Evolutionary conservation across 2,888 invertebrate genomes (phyloP).

Genomic region (Lysandra bellargus): DNA sequence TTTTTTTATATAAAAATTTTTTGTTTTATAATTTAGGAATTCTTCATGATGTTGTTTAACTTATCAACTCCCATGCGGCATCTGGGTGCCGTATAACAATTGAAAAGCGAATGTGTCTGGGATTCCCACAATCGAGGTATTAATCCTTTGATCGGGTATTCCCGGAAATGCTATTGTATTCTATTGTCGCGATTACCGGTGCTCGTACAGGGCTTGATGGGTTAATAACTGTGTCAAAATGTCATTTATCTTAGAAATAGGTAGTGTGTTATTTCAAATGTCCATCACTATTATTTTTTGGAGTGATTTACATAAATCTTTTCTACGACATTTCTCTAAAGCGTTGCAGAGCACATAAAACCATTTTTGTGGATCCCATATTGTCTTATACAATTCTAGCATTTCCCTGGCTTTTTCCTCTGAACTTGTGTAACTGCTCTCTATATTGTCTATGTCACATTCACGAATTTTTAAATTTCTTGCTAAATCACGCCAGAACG

Average conservation of each 20-base stretch:
- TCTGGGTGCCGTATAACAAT: too few relatives aligned
- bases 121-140: too few relatives aligned
- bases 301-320: slow-evolving; percentile 58
- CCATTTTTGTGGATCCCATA: slow-evolving; percentile 60
- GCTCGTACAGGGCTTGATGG: too few relatives aligned
- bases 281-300: slow-evolving; percentile 67
- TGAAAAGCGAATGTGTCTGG: too few relatives aligned
- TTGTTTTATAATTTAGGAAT: too few relatives aligned
- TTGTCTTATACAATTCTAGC: slow-evolving; percentile 49
- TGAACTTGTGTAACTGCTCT: slow-evolving; percentile 49
- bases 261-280: slow-evolving; percentile 45
- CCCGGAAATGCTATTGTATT: too few relatives aligned
- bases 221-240: too few relatives aligned
- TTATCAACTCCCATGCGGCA: too few relatives aligned
- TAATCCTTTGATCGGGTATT: too few relatives aligned
- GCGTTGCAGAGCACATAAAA: slow-evolving; percentile 64
- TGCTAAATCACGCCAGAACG: slow-evolving; percentile 63
- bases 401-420: slow-evolving; percentile 55
- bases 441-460: slow-evolving; percentile 62
- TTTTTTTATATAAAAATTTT: neutral
- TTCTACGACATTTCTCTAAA: slow-evolving; percentile 60
- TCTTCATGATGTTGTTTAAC: too few relatives aligned
- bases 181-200: too few relatives aligned
- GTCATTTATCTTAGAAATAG: neutral
- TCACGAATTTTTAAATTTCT: slow-evolving; percentile 64